Conservation (phyloP, 2,113 vertebrate genomes). For the Motacilla tschutschensis region DNA sequence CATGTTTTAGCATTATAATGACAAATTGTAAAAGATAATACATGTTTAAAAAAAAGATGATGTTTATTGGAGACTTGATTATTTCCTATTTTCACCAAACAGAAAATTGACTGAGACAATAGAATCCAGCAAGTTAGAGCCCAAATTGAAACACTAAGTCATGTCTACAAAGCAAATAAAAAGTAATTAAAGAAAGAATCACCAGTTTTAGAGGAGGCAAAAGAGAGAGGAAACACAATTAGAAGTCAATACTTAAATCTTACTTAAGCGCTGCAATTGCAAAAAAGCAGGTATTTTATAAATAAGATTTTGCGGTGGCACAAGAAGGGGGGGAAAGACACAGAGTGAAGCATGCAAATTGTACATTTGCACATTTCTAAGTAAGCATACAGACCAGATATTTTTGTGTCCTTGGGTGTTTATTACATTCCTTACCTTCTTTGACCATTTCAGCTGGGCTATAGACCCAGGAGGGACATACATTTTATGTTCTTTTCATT, state of each 20-base stretch:
- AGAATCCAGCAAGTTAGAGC: not conserved
- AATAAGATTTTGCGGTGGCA: not conserved
- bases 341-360: not conserved
- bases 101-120: conserved; percentile 44
- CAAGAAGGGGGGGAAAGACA: not conserved
- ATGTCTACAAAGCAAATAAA: conserved; percentile 11
- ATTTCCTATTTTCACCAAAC: conserved; percentile 39
- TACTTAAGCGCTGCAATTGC: conserved; percentile 23
- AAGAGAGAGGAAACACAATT: not conserved
- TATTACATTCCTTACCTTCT: not conserved
- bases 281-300: conserved; percentile 35
- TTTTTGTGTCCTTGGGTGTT: not conserved
- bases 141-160: conserved; percentile 36
- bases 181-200: conserved; percentile 17
- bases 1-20: conserved; percentile 43
- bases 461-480: not conserved
- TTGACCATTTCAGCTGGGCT: not conserved
- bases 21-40: conserved; percentile 40
- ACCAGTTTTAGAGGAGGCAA: not conserved
- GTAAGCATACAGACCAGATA: not conserved
- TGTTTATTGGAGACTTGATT: conserved; percentile 49
- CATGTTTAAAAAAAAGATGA: conserved; percentile 19
- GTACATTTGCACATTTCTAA: conserved; percentile 14
- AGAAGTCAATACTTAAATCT: conserved; percentile 37
- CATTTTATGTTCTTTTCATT: not conserved